These are phyloP conservation scores for Paramisgurnus dabryanus DNA, from an alignment of 2,113 vertebrate species.

Conservation along the genomic window DNA sequence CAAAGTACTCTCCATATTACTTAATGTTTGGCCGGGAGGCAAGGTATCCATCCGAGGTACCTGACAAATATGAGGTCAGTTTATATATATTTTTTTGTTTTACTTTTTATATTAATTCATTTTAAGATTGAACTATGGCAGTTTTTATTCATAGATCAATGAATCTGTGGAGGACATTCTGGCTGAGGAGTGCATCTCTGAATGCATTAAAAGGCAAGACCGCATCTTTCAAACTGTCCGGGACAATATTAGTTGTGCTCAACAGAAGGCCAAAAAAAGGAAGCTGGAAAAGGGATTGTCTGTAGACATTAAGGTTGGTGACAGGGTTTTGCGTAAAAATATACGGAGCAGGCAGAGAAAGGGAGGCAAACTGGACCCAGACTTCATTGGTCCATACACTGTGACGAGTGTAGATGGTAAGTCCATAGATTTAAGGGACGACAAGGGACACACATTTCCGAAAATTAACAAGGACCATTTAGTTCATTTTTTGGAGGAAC, in stretches of 20 bases:
- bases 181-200: background rate
- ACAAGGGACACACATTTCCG: background rate
- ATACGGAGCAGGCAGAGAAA: constrained; percentile 22
- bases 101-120: background rate
- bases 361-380: constrained; percentile 27
- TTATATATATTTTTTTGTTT: background rate
- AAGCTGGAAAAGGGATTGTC: background rate
- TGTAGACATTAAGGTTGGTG: background rate
- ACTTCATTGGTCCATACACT: constrained; percentile 23
- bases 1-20: background rate
- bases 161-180: background rate
- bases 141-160: background rate
- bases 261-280: background rate
- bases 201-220: background rate
- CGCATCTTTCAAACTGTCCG: background rate
- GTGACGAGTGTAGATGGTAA: background rate
- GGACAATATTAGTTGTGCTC: background rate
- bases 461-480: constrained; percentile 12
- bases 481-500: background rate
- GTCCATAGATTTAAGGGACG: background rate
- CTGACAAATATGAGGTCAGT: background rate
- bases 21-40: background rate
- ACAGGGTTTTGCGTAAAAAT: constrained; percentile 18
- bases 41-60: background rate
- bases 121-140: too few species aligned